A percentile compares a stretch with the other conserved stretches of the same genome.
phyloP scores from a whole-genome alignment of 1,140 invertebrate genomes.

The Elysia chlorotica region DNA sequence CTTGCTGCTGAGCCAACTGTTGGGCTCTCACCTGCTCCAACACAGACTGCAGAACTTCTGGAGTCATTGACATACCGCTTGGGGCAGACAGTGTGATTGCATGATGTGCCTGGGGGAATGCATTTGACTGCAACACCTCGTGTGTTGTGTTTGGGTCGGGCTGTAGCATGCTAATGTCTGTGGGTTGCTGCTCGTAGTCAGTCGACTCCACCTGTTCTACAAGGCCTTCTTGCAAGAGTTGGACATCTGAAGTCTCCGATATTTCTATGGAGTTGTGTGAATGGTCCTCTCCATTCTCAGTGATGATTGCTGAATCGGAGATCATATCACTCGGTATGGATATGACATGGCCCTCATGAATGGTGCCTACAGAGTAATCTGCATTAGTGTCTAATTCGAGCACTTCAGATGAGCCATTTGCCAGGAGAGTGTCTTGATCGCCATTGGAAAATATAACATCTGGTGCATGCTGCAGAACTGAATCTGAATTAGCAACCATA shows the following conservation, averaged over 20 bases:
- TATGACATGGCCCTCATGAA: conserved; percentile 9
- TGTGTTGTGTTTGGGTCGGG: background rate
- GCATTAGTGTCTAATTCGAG: background rate
- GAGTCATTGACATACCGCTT: conserved; percentile 4
- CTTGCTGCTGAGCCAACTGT: conserved; percentile 12
- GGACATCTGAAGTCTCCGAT: background rate
- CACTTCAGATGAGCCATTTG: conserved; percentile 3
- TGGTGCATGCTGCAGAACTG: background rate
- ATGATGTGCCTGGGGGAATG: too few species aligned
- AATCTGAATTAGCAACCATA: background rate
- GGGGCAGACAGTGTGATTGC: background rate
- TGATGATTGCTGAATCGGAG: conserved; percentile 1
- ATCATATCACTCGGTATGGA: conserved; percentile 15
- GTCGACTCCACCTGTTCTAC: background rate
- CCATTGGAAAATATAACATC: conserved; percentile 5
- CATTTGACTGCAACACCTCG: too few species aligned
- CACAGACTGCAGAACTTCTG: conserved; percentile 14
- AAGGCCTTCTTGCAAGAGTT: conserved; percentile 3
- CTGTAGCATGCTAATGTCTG: background rate
- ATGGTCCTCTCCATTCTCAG: background rate
- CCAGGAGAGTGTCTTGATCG: background rate
- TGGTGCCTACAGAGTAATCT: background rate
- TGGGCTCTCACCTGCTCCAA: conserved; percentile 17
- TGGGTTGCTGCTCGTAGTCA: background rate
- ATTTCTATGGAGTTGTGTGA: background rate